phyloP scores from a whole-genome alignment of 2,888 invertebrate genomes.

The Trissolcus japonicus region DNA sequence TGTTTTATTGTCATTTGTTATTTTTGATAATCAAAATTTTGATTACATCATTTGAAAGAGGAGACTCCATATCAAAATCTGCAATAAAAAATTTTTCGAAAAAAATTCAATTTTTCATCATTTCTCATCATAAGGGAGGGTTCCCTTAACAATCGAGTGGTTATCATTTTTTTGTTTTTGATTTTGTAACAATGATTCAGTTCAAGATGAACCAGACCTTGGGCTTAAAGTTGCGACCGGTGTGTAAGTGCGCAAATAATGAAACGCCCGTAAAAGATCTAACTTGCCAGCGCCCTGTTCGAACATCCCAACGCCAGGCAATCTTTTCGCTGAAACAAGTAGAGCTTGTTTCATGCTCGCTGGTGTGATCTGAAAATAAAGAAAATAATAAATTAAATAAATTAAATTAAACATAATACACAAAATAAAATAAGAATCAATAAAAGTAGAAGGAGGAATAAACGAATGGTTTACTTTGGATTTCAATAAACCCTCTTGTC shows the following conservation, averaged over 20 bases:
- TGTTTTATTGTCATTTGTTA: too few species aligned
- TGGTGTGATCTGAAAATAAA: constrained; percentile 82
- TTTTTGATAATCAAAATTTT: too few species aligned
- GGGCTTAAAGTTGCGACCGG: constrained; percentile 79
- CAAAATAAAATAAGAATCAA: not conserved
- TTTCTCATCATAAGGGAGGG: too few species aligned
- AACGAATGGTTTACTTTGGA: constrained; percentile 21
- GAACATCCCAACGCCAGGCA: constrained; percentile 94
- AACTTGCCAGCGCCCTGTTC: constrained; percentile 98
- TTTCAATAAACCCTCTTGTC: constrained; percentile 61
- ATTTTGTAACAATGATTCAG: too few species aligned
- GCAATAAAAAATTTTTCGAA: too few species aligned
- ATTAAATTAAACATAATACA: not conserved
- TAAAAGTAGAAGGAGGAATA: not conserved
- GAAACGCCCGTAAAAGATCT: constrained; percentile 92
- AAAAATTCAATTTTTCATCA: too few species aligned
- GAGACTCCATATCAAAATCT: too few species aligned
- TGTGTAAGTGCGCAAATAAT: constrained; percentile 79
- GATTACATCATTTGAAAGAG: too few species aligned
- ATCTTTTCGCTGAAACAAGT: constrained; percentile 90
- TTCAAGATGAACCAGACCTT: constrained; percentile 62
- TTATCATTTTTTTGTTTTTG: too few species aligned
- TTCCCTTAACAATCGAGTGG: too few species aligned
- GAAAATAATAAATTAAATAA: constrained; percentile 17
- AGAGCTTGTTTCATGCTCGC: constrained; percentile 97